Base-by-base conservation (phyloP, 2,888 invertebrate genomes). In the Drosophila tanythrix region DNA sequence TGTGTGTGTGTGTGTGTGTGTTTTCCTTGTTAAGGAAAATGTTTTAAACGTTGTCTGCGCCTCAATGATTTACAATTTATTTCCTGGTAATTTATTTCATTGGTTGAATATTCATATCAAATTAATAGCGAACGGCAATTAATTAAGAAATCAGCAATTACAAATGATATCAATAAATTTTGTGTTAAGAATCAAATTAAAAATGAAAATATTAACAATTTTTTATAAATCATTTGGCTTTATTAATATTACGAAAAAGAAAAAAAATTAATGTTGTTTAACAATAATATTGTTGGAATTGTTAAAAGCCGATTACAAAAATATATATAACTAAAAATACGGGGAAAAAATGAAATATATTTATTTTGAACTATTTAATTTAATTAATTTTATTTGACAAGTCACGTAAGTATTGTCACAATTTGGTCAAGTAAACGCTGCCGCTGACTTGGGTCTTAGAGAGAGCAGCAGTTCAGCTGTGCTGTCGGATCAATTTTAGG, bases 401-500 rank as follows among this genome's bases (percentile, higher is more conserved):
- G 18, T 29, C 6, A 1, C 21, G 0, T 18, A 35, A n/a, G 10
- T n/a, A 27, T 31, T 46, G n/a, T 10, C 31, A 33, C 61, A 29
- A 40, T 63, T 59, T 70, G 46, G 38, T 21, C 50, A 18, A 27
- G 31, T 40, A 27, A 40, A 52, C 31, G 36, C 6, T 29, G 27
- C 38, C 36, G 15, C 21, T 52, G 46, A 38, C 55, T 52, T 27
- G 18, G n/a, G n/a, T 11, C 40, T 40, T 31, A 58, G 31, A 25
- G 33, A 43, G 33, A 43, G 11, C 38, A 18, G 8, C 13, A 25
- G 60, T 43, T 6, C 46, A 70, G 56, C 63, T 65, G 69, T 62
- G 69, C 70, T 78, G 79, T 78, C 79, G 70, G 0, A n/a, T 40
- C 51, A 70, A 2, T 43, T 46, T 40, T 51, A 33, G 40, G 55